Conservation (phyloP, 2,113 vertebrate genomes). For the Etheostoma spectabile region DNA sequence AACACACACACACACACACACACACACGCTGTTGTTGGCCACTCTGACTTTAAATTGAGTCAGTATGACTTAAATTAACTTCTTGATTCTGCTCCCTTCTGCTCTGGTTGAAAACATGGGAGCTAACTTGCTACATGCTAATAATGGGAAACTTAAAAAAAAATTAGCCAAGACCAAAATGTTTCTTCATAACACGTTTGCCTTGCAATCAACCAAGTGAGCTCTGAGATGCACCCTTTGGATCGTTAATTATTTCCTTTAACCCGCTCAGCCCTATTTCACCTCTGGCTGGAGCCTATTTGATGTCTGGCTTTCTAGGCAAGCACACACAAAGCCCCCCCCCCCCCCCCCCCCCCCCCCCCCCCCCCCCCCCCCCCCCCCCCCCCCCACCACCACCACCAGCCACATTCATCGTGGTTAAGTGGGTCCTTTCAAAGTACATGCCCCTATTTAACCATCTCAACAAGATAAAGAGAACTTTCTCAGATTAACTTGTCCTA, state of each 20-base stretch:
- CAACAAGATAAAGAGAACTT: constrained; percentile 15
- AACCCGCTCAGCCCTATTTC: constrained; percentile 52
- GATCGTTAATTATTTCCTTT: constrained; percentile 62
- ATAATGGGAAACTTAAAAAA: neutral
- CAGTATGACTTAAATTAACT: neutral
- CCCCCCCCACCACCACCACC: neutral
- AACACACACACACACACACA: neutral
- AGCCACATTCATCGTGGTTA: constrained; percentile 38
- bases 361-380: neutral
- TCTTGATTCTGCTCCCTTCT: neutral
- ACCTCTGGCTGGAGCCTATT: constrained; percentile 55
- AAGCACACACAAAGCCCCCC: constrained; percentile 35
- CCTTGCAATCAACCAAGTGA: neutral
- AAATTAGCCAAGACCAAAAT: neutral
- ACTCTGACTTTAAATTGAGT: neutral
- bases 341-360: neutral
- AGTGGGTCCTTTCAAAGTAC: constrained; percentile 49
- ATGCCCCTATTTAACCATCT: neutral
- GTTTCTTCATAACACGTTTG: constrained; percentile 1
- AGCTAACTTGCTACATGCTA: neutral
- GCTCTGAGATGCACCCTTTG: constrained; percentile 9
- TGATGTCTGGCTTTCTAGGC: constrained; percentile 46
- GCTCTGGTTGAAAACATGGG: neutral
- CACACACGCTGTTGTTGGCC: neutral
- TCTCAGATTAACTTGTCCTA: constrained; percentile 19